phyloP scores from a whole-genome alignment of 2,113 vertebrate species.

The Malurus melanocephalus region DNA sequence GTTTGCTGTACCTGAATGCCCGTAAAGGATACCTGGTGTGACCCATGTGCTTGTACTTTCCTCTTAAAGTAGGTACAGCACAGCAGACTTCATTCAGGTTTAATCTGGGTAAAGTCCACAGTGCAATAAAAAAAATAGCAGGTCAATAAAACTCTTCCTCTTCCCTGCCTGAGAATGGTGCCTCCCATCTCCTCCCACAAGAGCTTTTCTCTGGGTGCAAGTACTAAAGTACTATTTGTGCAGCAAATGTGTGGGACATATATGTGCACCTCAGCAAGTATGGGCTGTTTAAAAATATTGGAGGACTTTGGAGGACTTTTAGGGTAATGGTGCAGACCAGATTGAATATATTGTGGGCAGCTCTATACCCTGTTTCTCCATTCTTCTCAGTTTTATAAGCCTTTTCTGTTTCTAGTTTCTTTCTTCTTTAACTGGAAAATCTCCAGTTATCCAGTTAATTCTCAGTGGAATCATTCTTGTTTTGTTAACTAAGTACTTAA shows the following conservation, averaged over 20 bases:
- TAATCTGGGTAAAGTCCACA: neutral
- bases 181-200: neutral
- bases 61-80: neutral
- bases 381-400: neutral
- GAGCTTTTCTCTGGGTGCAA: neutral
- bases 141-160: neutral
- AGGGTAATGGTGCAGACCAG: neutral
- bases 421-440: neutral
- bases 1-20: neutral
- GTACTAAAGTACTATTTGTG: neutral
- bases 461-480: neutral
- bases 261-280: neutral
- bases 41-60: neutral
- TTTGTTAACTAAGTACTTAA: neutral
- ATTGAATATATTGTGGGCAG: neutral
- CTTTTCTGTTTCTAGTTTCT: neutral
- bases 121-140: neutral
- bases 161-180: neutral
- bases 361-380: neutral
- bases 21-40: neutral
- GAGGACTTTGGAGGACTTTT: neutral
- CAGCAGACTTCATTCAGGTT: neutral
- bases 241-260: neutral
- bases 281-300: neutral
- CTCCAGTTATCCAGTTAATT: neutral